phyloP scores from a whole-genome alignment of 2,797 vertebrate species.

The Holocentrus rufus region DNA sequence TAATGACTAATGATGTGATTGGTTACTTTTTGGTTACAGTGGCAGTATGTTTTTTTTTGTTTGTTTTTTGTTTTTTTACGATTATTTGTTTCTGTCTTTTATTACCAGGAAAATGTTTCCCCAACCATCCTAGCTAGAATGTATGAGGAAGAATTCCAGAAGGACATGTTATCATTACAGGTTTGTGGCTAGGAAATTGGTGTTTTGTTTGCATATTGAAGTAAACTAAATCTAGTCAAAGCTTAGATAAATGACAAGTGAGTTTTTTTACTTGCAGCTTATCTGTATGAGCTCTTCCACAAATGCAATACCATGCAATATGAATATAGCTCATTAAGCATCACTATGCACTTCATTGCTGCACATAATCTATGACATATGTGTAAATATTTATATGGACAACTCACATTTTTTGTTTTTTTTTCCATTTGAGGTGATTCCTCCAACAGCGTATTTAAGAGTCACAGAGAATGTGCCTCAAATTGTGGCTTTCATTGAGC shows the following conservation, averaged over 20 bases:
- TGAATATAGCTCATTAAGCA: too few relatives aligned
- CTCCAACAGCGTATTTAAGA: slow-evolving; percentile 89
- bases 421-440: slow-evolving; percentile 85
- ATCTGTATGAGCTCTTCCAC: too few relatives aligned
- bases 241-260: too few relatives aligned
- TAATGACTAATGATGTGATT: not conserved
- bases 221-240: not conserved
- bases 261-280: too few relatives aligned
- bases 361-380: too few relatives aligned
- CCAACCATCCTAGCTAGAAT: slow-evolving; percentile 83
- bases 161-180: slow-evolving; percentile 92
- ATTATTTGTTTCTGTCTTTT: not conserved
- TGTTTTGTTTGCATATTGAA: not conserved
- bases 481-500: slow-evolving; percentile 89
- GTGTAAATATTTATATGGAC: not conserved
- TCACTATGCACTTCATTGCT: too few relatives aligned
- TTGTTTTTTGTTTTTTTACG: not conserved
- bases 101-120: slow-evolving; percentile 86
- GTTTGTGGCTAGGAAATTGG: slow-evolving; percentile 68
- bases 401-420: not conserved
- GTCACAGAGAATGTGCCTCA: slow-evolving; percentile 94
- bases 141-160: slow-evolving; percentile 95
- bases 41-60: not conserved
- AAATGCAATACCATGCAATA: too few relatives aligned
- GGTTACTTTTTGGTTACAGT: not conserved